Base-by-base conservation (phyloP, 1,140 invertebrate species). In the Zaprionus tsacasi region DNA sequence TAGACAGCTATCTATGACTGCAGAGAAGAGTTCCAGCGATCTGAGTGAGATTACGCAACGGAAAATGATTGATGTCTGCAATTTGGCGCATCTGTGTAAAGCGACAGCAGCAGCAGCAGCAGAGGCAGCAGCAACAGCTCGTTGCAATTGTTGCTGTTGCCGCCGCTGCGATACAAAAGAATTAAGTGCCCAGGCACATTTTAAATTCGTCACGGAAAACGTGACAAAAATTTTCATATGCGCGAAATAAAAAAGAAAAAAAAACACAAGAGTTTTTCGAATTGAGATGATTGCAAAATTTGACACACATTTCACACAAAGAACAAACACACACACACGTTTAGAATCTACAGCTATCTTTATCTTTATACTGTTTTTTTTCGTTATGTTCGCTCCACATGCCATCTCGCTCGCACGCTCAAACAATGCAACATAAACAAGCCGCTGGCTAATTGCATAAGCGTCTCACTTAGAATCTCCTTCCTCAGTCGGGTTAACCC, bases 141-240 rank as follows among this genome's bases (percentile, higher is more conserved):
- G 52, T n/a, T 71, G 72, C 45, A 68, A 33, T 66, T 71, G 52
- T 35, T 71, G 70, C 21, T 64, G 70, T n/a, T 64, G 73, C 48
- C 72, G 81, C 59, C 55, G 73, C 60, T 81, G 79, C 81, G 79
- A 79, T 78, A 89, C 85, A 89, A 89, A 89, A 89, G 85, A 89
- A 89, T 88, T 85, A 89, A 89, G 85, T 89, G 85, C 86, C 85
- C 85, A 82, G 74, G 83, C 83, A 79, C 85, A 88, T 88, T 88
- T 88, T 78, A 90, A 90, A 89, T 89, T 89, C 85, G 85, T 89
- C 85, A 89, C 85, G 85, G 85, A 89, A 89, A 89, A 89, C 85
- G 85, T 89, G 85, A 89, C 85, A 89, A 89, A 88, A 77, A 81
- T 89, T 79, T 89, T 89, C 81, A 90, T 89, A 89, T 90, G 81